Evolutionary conservation across 2,888 invertebrate genomes (phyloP).

Genomic region (Sclerodermus sp.): DNA sequence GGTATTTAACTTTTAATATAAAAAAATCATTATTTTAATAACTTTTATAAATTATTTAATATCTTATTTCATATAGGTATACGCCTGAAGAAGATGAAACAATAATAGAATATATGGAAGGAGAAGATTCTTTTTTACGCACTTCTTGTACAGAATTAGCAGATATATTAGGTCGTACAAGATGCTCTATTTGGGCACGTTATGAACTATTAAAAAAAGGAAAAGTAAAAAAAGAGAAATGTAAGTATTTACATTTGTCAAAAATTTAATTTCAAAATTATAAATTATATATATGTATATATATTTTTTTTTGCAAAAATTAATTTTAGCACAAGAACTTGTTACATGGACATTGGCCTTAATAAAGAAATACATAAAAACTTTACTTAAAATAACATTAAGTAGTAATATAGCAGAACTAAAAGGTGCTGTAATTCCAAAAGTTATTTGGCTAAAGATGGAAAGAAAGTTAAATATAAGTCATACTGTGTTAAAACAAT

Average conservation of each 20-base stretch:
- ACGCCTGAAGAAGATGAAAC: slow-evolving; percentile 31
- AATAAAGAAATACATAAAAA: slow-evolving; percentile 32
- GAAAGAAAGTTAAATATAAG: slow-evolving; percentile 32
- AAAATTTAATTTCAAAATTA: too few relatives aligned
- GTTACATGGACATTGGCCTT: slow-evolving; percentile 32
- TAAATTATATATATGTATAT: neutral
- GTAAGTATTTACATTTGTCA: slow-evolving; percentile 4
- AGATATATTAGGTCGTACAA: slow-evolving; percentile 32
- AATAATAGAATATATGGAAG: slow-evolving; percentile 30
- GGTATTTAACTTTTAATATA: slow-evolving; percentile 8
- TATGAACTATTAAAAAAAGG: slow-evolving; percentile 23
- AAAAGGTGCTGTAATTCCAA: slow-evolving; percentile 38
- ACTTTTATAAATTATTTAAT: slow-evolving; percentile 1
- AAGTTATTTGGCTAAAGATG: slow-evolving; percentile 41
- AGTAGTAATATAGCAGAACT: slow-evolving; percentile 35
- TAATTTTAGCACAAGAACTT: slow-evolving; percentile 11
- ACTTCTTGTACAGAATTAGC: too few relatives aligned
- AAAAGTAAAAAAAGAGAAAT: neutral
- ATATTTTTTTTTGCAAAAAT: neutral
- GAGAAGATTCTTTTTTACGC: too few relatives aligned
- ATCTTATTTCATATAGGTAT: slow-evolving; percentile 20
- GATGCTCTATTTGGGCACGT: slow-evolving; percentile 30
- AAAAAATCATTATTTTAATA: slow-evolving; percentile 1
- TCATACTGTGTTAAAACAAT: slow-evolving; percentile 22
- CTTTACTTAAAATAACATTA: slow-evolving; percentile 32